Conservation (phyloP, 2,113 vertebrate species). For the Glareola pratincola region DNA sequence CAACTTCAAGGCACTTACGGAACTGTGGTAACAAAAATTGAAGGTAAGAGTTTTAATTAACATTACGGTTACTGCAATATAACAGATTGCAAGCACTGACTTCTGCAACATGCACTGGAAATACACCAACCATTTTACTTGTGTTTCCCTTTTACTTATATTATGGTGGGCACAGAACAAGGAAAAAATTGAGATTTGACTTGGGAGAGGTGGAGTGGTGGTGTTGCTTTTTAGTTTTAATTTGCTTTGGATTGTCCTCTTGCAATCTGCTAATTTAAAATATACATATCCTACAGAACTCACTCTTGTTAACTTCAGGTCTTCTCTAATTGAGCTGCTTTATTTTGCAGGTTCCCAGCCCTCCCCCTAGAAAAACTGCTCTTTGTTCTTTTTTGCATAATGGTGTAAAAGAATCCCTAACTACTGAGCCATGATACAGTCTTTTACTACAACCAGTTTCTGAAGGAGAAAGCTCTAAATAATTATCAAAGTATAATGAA, state of each 20-base stretch:
- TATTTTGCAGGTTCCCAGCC: not conserved
- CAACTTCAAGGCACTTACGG: not conserved
- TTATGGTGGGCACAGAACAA: not conserved
- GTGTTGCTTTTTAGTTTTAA: not conserved
- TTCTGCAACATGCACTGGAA: not conserved
- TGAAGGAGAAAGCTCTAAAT: constrained; percentile 29
- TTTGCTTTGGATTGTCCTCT: not conserved
- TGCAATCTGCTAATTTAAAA: not conserved
- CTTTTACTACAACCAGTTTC: constrained; percentile 19
- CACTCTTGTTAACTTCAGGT: not conserved
- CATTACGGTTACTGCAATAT: not conserved
- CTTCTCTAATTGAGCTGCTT: constrained; percentile 18
- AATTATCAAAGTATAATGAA: constrained; percentile 50
- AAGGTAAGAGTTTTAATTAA: not conserved
- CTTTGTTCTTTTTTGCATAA: constrained; percentile 6
- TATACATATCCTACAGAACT: not conserved
- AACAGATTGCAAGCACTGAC: not conserved
- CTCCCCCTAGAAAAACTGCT: not conserved
- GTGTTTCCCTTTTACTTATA: not conserved
- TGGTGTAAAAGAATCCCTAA: constrained; percentile 9
- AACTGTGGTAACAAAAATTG: not conserved
- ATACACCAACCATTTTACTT: not conserved
- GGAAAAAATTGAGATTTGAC: not conserved
- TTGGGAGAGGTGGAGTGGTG: not conserved
- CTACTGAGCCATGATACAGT: constrained; percentile 41